A percentile compares a stretch with the other conserved stretches of the same genome.
Evolutionary conservation across 2,113 vertebrate species (phyloP).

Genomic region (Brachyhypopomus occidentalis): DNA sequence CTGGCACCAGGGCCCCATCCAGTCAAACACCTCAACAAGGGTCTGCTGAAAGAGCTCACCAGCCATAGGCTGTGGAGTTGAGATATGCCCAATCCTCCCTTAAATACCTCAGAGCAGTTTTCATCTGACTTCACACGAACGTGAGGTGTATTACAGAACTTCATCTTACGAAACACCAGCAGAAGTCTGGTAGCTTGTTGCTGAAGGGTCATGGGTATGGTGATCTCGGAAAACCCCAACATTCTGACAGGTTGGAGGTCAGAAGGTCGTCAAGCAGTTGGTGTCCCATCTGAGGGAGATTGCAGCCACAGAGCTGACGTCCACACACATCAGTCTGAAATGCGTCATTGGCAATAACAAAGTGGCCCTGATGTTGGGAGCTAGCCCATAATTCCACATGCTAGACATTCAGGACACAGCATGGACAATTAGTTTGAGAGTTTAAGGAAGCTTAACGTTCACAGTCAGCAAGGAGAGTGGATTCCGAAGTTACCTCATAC

Average conservation of each 20-base stretch:
- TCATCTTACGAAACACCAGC: neutral
- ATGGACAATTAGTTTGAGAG: neutral
- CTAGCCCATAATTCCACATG: constrained; percentile 1
- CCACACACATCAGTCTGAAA: neutral
- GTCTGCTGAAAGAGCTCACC: neutral
- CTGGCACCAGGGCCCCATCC: constrained; percentile 34
- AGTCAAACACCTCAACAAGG: constrained; percentile 45
- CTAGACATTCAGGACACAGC: constrained; percentile 16
- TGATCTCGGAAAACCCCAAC: constrained; percentile 23
- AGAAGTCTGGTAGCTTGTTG: neutral
- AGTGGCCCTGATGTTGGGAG: constrained; percentile 12
- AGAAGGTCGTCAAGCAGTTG: constrained; percentile 23
- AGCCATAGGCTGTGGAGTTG: neutral
- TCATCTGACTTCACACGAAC: neutral
- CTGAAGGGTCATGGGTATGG: neutral
- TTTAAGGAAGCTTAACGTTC: constrained; percentile 5
- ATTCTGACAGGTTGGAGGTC: constrained; percentile 40
- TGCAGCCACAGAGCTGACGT: constrained; percentile 17
- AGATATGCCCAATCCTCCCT: neutral
- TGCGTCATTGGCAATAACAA: constrained; percentile 35
- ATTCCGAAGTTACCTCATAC: neutral
- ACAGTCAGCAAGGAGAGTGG: neutral
- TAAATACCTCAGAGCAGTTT: neutral
- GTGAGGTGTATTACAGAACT: neutral
- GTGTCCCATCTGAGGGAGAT: constrained; percentile 22